Percentiles rank a stretch among this genome's conserved stretches.
Conservation (phyloP, 2,888 invertebrate genomes). For the Drosophila limbata region DNA sequence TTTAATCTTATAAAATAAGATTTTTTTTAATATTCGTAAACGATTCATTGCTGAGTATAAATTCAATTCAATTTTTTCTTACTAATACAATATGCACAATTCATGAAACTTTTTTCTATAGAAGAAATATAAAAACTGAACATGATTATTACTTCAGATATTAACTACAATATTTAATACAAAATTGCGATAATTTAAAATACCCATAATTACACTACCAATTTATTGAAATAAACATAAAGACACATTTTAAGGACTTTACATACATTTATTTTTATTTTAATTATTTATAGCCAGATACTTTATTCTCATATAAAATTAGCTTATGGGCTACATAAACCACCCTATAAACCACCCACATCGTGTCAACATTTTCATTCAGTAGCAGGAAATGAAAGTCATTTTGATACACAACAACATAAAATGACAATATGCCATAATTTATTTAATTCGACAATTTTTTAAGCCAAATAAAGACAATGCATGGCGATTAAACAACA, state of each 20-base stretch:
- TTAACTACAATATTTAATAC: too few relatives aligned
- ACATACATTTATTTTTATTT: background rate
- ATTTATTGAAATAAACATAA: background rate
- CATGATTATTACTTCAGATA: too few relatives aligned
- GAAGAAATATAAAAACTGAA: too few relatives aligned
- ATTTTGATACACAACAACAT: constrained; percentile 34
- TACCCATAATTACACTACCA: too few relatives aligned
- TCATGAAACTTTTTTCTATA: too few relatives aligned
- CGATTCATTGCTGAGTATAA: too few relatives aligned
- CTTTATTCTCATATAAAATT: background rate
- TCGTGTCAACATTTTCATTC: constrained; percentile 21
- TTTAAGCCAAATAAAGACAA: constrained; percentile 73
- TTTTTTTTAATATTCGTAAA: too few relatives aligned
- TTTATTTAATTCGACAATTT: constrained; percentile 73
- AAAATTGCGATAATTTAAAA: too few relatives aligned
- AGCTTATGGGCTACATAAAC: constrained; percentile 7
- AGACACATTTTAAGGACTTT: background rate
- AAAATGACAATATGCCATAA: constrained; percentile 56
- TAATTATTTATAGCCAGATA: background rate
- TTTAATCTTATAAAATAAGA: too few relatives aligned
- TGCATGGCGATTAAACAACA: constrained; percentile 60
- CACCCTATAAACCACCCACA: constrained; percentile 70
- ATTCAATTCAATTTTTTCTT: too few relatives aligned
- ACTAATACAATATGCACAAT: too few relatives aligned
- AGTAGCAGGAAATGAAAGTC: constrained; percentile 73